These are phyloP conservation scores for Rallus limicola DNA, from an alignment of 2,113 vertebrate species.

Conservation along the genomic window DNA sequence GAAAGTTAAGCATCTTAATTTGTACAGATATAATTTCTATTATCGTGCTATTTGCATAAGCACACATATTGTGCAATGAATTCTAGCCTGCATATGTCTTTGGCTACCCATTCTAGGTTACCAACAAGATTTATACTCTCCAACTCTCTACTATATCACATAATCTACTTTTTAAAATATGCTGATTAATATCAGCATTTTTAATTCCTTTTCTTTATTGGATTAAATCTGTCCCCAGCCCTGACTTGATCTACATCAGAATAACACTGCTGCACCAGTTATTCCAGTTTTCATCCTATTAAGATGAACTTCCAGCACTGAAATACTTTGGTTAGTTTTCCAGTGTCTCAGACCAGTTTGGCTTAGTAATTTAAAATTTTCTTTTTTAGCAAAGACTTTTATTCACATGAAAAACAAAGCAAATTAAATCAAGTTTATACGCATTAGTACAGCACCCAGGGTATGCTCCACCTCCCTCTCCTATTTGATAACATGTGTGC, in stretches of 20 bases:
- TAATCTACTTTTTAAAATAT: neutral
- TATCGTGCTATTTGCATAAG: fast-evolving
- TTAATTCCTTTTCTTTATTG: neutral
- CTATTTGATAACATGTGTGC: neutral
- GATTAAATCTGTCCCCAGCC: neutral
- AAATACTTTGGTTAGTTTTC: neutral
- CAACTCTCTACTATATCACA: neutral
- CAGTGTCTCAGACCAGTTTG: neutral
- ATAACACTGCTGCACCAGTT: neutral
- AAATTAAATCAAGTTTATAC: neutral
- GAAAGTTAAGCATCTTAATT: neutral
- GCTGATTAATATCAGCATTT: neutral
- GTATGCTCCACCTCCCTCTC: neutral
- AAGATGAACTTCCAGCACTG: neutral
- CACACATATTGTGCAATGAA: fast-evolving
- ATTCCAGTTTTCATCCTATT: neutral
- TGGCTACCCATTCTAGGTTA: neutral
- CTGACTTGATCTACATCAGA: neutral
- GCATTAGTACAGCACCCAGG: too few species aligned
- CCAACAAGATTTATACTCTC: neutral
- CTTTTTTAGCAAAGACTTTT: neutral
- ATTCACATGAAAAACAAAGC: neutral
- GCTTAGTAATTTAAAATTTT: neutral
- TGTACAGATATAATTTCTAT: neutral
- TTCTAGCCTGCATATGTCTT: neutral